Conservation (phyloP, 2,797 vertebrate species). For the Otolemur crassicaudatus region DNA sequence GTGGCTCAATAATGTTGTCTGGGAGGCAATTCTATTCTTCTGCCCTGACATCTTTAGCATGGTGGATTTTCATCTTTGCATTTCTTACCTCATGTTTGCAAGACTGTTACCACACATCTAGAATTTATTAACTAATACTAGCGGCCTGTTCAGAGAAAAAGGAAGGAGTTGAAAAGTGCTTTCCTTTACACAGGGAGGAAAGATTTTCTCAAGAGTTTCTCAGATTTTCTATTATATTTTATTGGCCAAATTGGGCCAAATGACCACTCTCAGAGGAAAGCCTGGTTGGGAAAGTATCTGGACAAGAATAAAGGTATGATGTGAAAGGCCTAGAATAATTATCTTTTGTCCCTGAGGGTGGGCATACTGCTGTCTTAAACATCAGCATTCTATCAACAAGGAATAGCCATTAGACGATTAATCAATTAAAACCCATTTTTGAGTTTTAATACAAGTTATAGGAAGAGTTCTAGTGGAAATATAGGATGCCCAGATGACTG, state of each 20-base stretch:
- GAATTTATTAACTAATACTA: background rate
- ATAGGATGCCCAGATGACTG: background rate
- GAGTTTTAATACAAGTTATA: background rate
- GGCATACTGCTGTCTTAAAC: background rate
- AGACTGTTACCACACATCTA: background rate
- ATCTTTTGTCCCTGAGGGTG: background rate
- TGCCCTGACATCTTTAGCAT: conserved; percentile 14
- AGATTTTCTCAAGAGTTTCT: background rate
- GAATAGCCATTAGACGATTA: background rate
- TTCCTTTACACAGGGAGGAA: background rate
- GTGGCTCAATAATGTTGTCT: background rate
- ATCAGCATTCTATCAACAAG: background rate
- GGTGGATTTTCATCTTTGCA: background rate
- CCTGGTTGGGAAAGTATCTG: background rate
- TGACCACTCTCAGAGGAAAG: background rate
- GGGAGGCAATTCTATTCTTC: background rate
- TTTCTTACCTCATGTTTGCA: background rate
- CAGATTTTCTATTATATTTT: background rate
- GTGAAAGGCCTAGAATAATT: background rate
- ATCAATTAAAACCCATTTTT: background rate
- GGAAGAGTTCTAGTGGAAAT: background rate
- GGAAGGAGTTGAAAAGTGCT: background rate
- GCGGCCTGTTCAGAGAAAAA: background rate
- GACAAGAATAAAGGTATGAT: background rate
- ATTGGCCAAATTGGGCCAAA: background rate